Conservation (phyloP, 1,140 invertebrate genomes). For the Laupala kohalensis region DNA sequence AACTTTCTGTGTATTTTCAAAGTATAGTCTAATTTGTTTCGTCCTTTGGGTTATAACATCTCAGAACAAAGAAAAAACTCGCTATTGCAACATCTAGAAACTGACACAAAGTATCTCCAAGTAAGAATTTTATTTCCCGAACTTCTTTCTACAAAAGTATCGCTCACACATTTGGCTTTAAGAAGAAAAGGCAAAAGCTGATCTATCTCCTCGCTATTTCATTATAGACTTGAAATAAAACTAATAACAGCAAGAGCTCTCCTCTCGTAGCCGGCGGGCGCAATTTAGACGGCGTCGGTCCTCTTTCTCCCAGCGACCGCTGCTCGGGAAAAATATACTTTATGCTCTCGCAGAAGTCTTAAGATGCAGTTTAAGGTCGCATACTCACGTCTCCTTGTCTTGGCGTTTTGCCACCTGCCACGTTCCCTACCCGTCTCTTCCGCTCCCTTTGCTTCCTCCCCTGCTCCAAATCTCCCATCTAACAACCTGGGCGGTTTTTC, state of each 20-base stretch:
- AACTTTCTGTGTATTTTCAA: too few relatives aligned
- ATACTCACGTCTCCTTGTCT: background rate
- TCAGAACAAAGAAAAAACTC: too few relatives aligned
- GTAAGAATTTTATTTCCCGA: too few relatives aligned
- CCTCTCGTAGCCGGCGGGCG: background rate
- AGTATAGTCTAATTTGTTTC: too few relatives aligned
- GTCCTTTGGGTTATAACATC: too few relatives aligned
- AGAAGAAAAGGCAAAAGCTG: background rate
- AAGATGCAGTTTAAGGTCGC: background rate
- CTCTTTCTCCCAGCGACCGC: background rate
- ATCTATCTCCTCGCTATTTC: background rate
- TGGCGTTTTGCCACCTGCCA: background rate
- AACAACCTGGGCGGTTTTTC: background rate
- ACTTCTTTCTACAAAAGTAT: too few relatives aligned
- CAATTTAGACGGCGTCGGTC: background rate
- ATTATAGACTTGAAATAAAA: background rate
- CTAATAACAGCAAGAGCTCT: background rate
- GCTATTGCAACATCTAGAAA: too few relatives aligned
- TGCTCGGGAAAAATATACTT: background rate
- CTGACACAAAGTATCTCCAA: too few relatives aligned
- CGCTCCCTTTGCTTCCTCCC: background rate
- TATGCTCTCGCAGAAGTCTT: background rate
- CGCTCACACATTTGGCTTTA: background rate
- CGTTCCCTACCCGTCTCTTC: background rate
- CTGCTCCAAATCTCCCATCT: background rate